Percentiles rank a stretch among this genome's conserved stretches.
Evolutionary conservation across 2,888 invertebrate genomes (phyloP).

Genomic region (Acanthacorydalis orientalis): DNA sequence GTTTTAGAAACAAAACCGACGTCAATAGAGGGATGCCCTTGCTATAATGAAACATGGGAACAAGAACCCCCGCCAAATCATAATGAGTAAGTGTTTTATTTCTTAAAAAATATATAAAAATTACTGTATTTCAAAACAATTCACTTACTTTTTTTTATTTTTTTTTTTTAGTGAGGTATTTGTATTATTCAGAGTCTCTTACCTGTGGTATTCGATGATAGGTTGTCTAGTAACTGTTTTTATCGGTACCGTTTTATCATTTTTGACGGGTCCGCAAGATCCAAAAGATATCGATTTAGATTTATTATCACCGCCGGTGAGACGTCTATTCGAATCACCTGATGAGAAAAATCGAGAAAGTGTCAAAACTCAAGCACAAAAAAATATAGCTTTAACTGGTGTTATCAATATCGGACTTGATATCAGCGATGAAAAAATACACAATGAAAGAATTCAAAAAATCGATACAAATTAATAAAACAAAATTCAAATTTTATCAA

Average conservation of each 20-base stretch:
- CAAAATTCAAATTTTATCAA: no score
- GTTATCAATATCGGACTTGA: not conserved
- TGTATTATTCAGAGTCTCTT: conserved; percentile 56
- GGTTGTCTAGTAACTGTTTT: conserved; percentile 58
- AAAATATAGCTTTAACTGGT: not conserved
- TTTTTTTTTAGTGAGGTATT: conserved; percentile 17
- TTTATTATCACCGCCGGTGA: conserved; percentile 49
- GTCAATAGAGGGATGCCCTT: conserved; percentile 35
- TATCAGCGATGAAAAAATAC: not conserved
- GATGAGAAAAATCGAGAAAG: no score
- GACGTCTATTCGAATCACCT: conserved; percentile 24
- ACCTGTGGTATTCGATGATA: conserved; percentile 79
- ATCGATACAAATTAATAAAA: no score
- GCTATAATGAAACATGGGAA: conserved; percentile 22
- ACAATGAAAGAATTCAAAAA: no score
- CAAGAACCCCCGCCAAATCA: not conserved
- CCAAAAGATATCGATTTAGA: conserved; percentile 46
- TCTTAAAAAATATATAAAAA: no score
- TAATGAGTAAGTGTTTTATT: not conserved
- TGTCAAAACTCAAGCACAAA: no score
- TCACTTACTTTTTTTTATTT: conserved; percentile 10
- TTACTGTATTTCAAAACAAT: not conserved
- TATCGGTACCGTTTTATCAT: conserved; percentile 56
- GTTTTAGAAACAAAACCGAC: conserved; percentile 26
- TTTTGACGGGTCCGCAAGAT: conserved; percentile 42